Percentiles rank a stretch among this genome's conserved stretches.
phyloP scores from a whole-genome alignment of 2,113 vertebrate species.

The Cinclus cinclus region DNA sequence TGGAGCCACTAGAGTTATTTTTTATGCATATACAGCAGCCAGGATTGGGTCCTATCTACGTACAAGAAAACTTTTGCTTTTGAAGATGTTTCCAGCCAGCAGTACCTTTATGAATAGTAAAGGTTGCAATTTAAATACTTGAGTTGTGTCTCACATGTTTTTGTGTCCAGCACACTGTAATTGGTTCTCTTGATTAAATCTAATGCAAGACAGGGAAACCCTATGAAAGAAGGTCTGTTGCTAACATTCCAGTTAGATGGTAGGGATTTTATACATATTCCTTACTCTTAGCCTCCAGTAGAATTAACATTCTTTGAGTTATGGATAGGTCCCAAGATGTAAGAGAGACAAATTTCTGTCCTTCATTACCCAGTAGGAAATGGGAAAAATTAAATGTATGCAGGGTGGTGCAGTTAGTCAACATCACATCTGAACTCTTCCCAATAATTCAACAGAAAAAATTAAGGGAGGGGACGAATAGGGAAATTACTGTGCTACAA shows the following conservation, averaged over 20 bases:
- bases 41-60: not conserved
- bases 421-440: not conserved
- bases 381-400: not conserved
- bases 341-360: conserved; percentile 53
- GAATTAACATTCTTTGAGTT: conserved; percentile 59
- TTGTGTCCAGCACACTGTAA: not conserved
- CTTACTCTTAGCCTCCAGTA: conserved; percentile 20
- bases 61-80: not conserved
- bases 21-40: not conserved
- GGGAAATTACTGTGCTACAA: not conserved
- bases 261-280: not conserved
- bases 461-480: not conserved
- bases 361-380: conserved; percentile 27
- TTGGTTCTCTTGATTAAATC: conserved; percentile 2
- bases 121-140: not conserved
- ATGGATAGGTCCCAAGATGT: not conserved
- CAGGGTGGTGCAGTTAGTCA: not conserved
- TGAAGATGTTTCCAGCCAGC: not conserved
- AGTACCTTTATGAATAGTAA: not conserved
- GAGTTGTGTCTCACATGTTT: not conserved
- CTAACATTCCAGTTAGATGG: conserved; percentile 6
- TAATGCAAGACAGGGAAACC: not conserved
- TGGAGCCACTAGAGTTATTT: not conserved
- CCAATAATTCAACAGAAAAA: not conserved
- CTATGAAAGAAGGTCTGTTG: conserved; percentile 12